phyloP scores from a whole-genome alignment of 2,113 vertebrate genomes.

The Aspidoscelis tigris region DNA sequence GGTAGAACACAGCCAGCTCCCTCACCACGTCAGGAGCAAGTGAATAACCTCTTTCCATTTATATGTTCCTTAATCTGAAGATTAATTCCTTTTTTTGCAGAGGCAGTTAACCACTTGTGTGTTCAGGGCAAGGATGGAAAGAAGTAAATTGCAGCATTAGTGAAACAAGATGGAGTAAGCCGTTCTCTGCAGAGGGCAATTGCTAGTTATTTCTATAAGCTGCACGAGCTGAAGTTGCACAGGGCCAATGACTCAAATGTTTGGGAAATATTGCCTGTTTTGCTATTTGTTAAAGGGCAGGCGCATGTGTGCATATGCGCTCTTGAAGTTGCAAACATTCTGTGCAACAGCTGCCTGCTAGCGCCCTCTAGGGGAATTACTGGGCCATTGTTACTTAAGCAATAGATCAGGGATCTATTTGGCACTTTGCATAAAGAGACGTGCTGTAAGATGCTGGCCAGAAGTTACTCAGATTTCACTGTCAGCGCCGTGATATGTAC shows the following conservation, averaged over 20 bases:
- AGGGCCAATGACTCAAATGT: too few species aligned
- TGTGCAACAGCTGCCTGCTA: background rate
- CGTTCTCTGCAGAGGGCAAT: background rate
- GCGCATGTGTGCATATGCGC: background rate
- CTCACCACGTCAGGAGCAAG: too few species aligned
- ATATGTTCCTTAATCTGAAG: too few species aligned
- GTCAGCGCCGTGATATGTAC: background rate
- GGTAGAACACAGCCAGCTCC: too few species aligned
- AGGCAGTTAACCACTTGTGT: too few species aligned
- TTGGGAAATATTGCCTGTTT: background rate
- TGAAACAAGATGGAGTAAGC: background rate
- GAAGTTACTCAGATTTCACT: background rate
- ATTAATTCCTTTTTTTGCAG: too few species aligned
- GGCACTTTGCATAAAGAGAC: background rate
- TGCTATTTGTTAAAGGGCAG: background rate
- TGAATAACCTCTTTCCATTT: too few species aligned
- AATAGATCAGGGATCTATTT: background rate
- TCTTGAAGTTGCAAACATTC: background rate
- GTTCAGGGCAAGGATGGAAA: background rate
- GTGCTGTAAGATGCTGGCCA: background rate
- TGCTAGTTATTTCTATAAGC: background rate
- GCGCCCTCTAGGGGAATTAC: slow-evolving; percentile 18
- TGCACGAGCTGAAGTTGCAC: background rate
- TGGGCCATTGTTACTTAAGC: background rate
- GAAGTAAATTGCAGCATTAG: background rate